A percentile compares a stretch with the other conserved stretches of the same genome.
Evolutionary conservation across 2,888 invertebrate species (phyloP).

Genomic region (Hedya salicella): DNA sequence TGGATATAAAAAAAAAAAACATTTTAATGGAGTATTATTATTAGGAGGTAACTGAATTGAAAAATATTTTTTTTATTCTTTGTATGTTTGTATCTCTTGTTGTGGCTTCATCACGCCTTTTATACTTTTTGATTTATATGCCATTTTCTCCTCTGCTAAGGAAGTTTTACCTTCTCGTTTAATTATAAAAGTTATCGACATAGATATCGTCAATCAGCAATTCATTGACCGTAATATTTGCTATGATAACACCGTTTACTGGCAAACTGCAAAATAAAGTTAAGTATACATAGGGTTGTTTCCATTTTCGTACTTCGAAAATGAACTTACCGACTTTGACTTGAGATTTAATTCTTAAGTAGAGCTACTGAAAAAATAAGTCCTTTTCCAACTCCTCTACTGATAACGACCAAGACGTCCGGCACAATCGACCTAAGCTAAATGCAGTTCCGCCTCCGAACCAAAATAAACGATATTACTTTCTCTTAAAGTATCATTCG

Average conservation of each 20-base stretch:
- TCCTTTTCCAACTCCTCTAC: background rate
- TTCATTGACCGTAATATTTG: background rate
- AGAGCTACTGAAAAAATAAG: background rate
- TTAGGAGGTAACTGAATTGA: too few species aligned
- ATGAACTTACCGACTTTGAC: background rate
- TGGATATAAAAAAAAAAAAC: too few species aligned
- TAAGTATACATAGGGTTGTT: background rate
- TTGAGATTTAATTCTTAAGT: background rate
- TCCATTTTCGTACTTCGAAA: background rate
- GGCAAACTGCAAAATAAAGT: background rate
- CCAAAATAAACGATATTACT: slow-evolving; percentile 1
- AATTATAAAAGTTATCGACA: background rate
- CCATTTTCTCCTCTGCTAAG: too few species aligned
- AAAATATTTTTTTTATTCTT: too few species aligned
- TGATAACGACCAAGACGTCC: slow-evolving; percentile 40
- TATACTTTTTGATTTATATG: too few species aligned
- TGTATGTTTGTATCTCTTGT: too few species aligned
- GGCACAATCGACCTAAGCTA: slow-evolving; percentile 30
- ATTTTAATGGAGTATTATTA: too few species aligned
- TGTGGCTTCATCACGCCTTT: too few species aligned
- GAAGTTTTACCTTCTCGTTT: too few species aligned
- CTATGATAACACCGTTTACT: background rate
- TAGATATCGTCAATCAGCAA: background rate
- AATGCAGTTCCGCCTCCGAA: slow-evolving; percentile 14
- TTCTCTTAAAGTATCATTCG: slow-evolving; percentile 5